Conservation (phyloP, 2,888 invertebrate genomes). For the Tyria jacobaeae region DNA sequence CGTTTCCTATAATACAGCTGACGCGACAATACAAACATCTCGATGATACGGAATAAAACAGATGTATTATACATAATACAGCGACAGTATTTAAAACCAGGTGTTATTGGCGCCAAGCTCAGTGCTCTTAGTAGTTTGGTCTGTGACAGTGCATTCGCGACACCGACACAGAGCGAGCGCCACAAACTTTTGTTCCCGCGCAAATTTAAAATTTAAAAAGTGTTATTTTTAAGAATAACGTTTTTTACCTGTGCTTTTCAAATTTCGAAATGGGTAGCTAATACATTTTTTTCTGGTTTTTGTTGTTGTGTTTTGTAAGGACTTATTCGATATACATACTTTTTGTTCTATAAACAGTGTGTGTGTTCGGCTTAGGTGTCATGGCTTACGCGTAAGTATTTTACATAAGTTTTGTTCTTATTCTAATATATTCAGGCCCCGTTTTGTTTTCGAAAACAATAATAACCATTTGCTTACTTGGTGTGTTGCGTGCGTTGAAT, state of each 20-base stretch:
- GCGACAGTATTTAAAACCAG: constrained; percentile 42
- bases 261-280: constrained; percentile 9
- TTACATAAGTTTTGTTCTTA: constrained; percentile 17
- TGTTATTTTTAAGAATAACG: constrained; percentile 19
- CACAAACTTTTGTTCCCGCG: constrained; percentile 58
- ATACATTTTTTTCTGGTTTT: not conserved
- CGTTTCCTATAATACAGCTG: constrained; percentile 8
- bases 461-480: constrained; percentile 21
- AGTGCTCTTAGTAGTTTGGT: constrained; percentile 12
- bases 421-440: constrained; percentile 20
- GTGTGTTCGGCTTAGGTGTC: constrained; percentile 40
- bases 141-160: constrained; percentile 60
- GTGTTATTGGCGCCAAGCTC: constrained; percentile 50
- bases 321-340: constrained; percentile 10
- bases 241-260: constrained; percentile 21
- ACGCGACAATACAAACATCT: constrained; percentile 14
- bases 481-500: constrained; percentile 10
- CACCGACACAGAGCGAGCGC: constrained; percentile 57
- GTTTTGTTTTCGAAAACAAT: constrained; percentile 18
- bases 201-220: constrained; percentile 44
- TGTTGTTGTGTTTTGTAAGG: not conserved
- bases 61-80: constrained; percentile 8
- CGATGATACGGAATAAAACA: constrained; percentile 4
- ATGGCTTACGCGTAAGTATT: constrained; percentile 49
- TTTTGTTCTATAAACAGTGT: constrained; percentile 36